Conservation (phyloP, 2,888 invertebrate genomes). For the Enchytraeus crypticus region DNA sequence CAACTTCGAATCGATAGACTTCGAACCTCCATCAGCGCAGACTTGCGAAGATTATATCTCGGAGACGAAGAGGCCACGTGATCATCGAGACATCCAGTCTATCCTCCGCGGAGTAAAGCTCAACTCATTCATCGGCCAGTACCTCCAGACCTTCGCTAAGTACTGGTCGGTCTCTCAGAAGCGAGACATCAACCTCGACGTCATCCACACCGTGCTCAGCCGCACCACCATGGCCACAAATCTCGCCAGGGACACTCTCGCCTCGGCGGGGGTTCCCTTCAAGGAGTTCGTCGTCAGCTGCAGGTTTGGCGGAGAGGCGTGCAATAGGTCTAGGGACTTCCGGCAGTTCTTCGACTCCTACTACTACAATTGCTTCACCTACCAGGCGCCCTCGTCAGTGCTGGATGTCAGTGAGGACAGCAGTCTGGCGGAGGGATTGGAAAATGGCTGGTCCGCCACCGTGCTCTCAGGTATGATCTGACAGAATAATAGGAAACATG, state of each 20-base stretch:
- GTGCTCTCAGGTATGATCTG: constrained; percentile 15
- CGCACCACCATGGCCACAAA: constrained; percentile 24
- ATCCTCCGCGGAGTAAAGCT: too few species aligned
- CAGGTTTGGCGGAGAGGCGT: constrained; percentile 20
- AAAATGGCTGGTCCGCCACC: constrained; percentile 25
- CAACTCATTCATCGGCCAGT: constrained; percentile 19
- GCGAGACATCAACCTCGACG: constrained; percentile 10
- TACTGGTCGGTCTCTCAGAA: constrained; percentile 19
- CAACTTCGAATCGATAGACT: too few species aligned
- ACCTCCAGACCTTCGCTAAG: constrained; percentile 19
- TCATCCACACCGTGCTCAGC: constrained; percentile 22
- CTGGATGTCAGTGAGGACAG: constrained; percentile 4
- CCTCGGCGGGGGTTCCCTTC: constrained; percentile 27
- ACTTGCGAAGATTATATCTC: too few species aligned
- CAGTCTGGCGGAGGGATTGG: constrained; percentile 24
- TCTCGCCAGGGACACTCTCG: constrained; percentile 13
- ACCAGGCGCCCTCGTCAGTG: constrained; percentile 18
- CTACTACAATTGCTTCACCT: constrained; percentile 27
- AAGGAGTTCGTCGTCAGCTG: constrained; percentile 27
- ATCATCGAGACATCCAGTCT: too few species aligned
- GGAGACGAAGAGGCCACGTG: too few species aligned
- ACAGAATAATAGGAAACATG: too few species aligned
- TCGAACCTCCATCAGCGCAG: too few species aligned
- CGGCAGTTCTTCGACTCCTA: constrained; percentile 25
- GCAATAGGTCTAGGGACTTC: constrained; percentile 20